Evolutionary conservation across 2,888 invertebrate genomes (phyloP), one percentile per base, ranked within the genome.

Genomic region (Ennomos fuscantarius): DNA sequence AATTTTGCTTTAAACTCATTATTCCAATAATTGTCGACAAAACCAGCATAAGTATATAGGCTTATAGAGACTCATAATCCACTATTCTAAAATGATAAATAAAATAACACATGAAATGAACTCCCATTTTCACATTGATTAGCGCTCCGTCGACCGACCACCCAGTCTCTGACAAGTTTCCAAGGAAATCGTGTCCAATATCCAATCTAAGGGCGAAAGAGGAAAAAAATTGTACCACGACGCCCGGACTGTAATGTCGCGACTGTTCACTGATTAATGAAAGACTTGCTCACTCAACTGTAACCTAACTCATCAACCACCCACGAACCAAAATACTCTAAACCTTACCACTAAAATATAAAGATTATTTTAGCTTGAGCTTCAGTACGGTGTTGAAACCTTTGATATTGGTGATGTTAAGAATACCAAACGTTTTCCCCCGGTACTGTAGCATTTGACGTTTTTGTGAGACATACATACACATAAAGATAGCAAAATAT

Each of bases 391-490:
- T 63, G 49, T 56, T 82, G 63, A 24, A 63, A 39, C 64, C 6
- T 68, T 78, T 62, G 2, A 12, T 35, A 33, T 36, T 55, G 49
- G 13, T n/a, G 10, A 46, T 34, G 68, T 79, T 76, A 79, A 82
- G 87, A 89, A 90, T 89, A 90, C 87, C 89, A 88, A 91, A 86
- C 87, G 84, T 86, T 89, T 87, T 89, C 90, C 91, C 89, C 89
- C 88, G 81, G 79, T 86, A 81, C 84, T 86, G 87, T 89, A 90
- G 87, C 90, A 89, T 92, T 92, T 92, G 91, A 89, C 89, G 89
- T 90, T 88, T 90, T 89, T 89, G 89, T 87, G 84, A 86, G 81
- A 84, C 82, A 79, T 75, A 86, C 78, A 81, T 83, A 88, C 82
- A 82, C 81, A 84, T 61, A 69, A 86, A 87, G 86, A 86, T 84